A percentile compares a stretch with the other conserved stretches of the same genome.
Conservation (phyloP, 1,140 invertebrate species). For the Kradibia gibbosae region DNA sequence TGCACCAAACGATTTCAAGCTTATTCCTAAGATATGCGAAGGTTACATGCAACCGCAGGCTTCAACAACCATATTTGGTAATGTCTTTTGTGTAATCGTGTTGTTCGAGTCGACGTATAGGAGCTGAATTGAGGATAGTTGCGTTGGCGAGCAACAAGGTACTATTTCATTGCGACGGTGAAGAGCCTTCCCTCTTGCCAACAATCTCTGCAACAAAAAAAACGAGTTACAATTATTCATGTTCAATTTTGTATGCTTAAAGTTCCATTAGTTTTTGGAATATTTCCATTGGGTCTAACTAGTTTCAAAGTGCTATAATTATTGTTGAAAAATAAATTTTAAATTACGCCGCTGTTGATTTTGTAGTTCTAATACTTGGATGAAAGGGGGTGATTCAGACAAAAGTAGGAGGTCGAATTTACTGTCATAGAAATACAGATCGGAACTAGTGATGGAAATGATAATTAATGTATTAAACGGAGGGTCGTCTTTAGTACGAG, state of each 20-base stretch:
- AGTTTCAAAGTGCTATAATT: background rate
- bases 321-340: no score
- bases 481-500: no score
- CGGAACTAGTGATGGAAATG: no score
- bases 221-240: background rate
- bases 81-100: constrained; percentile 81
- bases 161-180: constrained; percentile 74
- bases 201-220: constrained; percentile 75
- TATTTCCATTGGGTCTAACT: background rate
- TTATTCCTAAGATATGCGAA: constrained; percentile 26
- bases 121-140: constrained; percentile 82
- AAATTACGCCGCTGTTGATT: no score
- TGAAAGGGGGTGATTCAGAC: no score
- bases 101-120: constrained; percentile 83
- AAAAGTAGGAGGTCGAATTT: no score
- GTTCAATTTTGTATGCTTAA: background rate
- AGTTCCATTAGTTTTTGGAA: background rate
- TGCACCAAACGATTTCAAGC: no score
- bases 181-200: constrained; percentile 60
- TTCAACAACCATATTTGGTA: constrained; percentile 88
- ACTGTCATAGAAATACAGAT: no score
- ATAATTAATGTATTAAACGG: no score
- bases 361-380: no score
- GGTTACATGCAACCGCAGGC: constrained; percentile 84
- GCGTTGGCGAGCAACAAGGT: constrained; percentile 85